phyloP scores from a whole-genome alignment of 2,113 vertebrate genomes.

The Toxotes jaculatrix region DNA sequence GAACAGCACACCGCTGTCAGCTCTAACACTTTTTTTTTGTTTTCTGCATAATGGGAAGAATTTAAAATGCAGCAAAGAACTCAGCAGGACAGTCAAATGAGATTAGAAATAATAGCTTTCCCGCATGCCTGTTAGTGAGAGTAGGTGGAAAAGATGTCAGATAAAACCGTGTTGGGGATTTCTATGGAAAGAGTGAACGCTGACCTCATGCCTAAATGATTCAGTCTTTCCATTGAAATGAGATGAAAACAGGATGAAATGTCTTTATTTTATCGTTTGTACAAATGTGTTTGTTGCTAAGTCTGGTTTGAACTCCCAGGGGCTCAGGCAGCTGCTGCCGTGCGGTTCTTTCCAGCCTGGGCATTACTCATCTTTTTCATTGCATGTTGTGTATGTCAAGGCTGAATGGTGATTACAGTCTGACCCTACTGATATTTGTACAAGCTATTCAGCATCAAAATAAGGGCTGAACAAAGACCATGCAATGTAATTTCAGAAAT shows the following conservation, averaged over 20 bases:
- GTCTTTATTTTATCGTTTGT: constrained; percentile 40
- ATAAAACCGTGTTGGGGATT: constrained; percentile 45
- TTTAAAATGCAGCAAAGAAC: constrained; percentile 34
- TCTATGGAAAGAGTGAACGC: neutral
- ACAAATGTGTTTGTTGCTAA: constrained; percentile 55
- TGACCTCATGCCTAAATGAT: constrained; percentile 53
- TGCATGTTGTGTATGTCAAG: constrained; percentile 40
- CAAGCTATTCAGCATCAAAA: constrained; percentile 4
- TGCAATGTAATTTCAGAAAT: neutral
- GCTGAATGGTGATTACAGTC: constrained; percentile 37
- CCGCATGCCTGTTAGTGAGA: constrained; percentile 5
- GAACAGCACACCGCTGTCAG: constrained; percentile 10
- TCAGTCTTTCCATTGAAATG: constrained; percentile 51
- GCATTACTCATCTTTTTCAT: constrained; percentile 63
- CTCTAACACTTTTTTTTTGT: constrained; percentile 13
- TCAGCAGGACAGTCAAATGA: constrained; percentile 28
- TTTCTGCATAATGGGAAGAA: constrained; percentile 20
- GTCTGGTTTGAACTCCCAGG: constrained; percentile 33
- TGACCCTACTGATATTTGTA: constrained; percentile 34
- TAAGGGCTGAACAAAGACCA: constrained; percentile 5
- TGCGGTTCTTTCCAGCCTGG: constrained; percentile 32
- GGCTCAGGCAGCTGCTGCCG: constrained; percentile 30
- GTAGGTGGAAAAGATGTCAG: constrained; percentile 51
- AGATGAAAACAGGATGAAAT: constrained; percentile 19
- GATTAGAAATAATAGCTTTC: constrained; percentile 50